Evolutionary conservation across 2,113 vertebrate species (phyloP).

Genomic region (Sylvilagus bachmani): DNA sequence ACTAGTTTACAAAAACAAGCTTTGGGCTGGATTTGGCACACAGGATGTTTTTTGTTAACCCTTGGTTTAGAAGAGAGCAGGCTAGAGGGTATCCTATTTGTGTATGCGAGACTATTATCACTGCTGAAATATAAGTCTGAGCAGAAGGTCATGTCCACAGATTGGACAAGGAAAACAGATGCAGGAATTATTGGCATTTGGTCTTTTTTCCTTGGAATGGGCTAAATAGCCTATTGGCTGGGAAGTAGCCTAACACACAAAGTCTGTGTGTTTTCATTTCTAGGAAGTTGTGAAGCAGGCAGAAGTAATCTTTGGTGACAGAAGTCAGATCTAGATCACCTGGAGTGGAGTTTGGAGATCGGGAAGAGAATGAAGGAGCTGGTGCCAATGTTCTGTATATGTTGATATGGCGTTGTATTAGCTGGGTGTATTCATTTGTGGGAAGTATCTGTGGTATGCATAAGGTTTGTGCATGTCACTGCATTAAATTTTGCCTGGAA

Average conservation of each 20-base stretch:
- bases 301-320: not conserved
- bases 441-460: not conserved
- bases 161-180: not conserved
- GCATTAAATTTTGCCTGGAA: not conserved
- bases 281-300: not conserved
- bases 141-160: not conserved
- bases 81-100: not conserved
- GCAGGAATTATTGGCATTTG: slow-evolving; percentile 20
- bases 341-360: not conserved
- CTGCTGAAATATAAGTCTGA: slow-evolving; percentile 1
- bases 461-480: not conserved
- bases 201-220: not conserved
- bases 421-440: not conserved
- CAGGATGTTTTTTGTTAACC: not conserved
- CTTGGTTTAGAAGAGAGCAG: slow-evolving; percentile 10
- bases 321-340: not conserved
- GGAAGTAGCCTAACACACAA: slow-evolving; percentile 2
- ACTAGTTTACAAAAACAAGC: slow-evolving; percentile 20
- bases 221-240: not conserved
- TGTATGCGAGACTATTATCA: not conserved
- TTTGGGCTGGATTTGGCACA: not conserved
- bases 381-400: not conserved
- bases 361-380: not conserved
- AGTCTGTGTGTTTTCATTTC: not conserved
- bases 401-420: not conserved